Evolutionary conservation across 2,113 vertebrate species (phyloP), one percentile per base, ranked within the genome.

Genomic region (Dromas ardeola): DNA sequence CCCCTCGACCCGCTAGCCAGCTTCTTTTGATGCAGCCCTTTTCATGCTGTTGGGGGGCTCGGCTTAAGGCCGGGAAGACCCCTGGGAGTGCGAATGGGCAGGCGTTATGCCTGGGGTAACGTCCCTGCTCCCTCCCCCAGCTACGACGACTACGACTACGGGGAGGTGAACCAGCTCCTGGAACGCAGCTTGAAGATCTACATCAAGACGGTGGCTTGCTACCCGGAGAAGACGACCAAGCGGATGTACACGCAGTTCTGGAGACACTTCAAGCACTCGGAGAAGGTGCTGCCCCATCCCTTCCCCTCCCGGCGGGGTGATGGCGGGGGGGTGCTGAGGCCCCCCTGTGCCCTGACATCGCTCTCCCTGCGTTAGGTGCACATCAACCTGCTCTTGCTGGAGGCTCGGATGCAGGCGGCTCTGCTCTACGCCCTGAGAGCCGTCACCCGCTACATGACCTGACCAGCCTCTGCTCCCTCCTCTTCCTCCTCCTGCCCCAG

Each of bases 191-290:
- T 99, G 86, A 99, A 99, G 97, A 87, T 99, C 79, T 99, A 99
- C 85, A 99, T 99, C 58, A 99, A 99, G 96, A 99, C 99, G 0
- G 98, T 99, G 96, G 99, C 99, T 73, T 99, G 99, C 91, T 99
- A 99, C 85, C 99, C 99, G 0, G 99, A 99, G 97, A 99, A 99
- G 97, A 99, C 99, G 1, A 99, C 99, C 5, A 97, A 97, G 19
- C 96, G 97, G 81, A 97, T 98, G 94, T 99, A 99, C 96, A 97
- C 97, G 2, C 95, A 97, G 80, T 99, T 99, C 98, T 99, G 99
- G 99, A 99, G 98, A 89, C 99, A 99, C 91, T 99, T 99, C 97
- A 98, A 98, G 55, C 99, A 99, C 97, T 99, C 99, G 0, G 99
- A 99, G 97, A 99, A 99, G 99, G 99, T 99, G 85, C n/a, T 27